phyloP scores from a whole-genome alignment of 2,888 invertebrate genomes.

The Pachliopta kotzebuea region DNA sequence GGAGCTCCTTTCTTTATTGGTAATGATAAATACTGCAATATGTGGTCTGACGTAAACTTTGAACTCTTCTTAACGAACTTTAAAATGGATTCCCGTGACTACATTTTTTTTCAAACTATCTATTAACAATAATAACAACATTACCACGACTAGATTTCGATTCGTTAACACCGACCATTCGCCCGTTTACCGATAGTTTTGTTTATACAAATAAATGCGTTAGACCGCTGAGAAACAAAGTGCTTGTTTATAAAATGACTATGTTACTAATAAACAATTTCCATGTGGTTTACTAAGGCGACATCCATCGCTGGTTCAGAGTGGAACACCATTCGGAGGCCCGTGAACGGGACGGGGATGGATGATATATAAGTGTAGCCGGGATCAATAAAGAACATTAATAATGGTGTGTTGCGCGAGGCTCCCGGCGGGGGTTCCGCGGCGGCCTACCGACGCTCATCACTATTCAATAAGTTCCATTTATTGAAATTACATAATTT shows the following conservation, averaged over 20 bases:
- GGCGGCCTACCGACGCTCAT: slow-evolving; percentile 76
- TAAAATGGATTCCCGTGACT: background rate
- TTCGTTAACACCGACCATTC: slow-evolving; percentile 61
- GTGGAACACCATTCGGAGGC: slow-evolving; percentile 4
- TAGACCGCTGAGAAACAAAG: slow-evolving; percentile 67
- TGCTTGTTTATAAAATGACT: slow-evolving; percentile 57
- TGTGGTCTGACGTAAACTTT: slow-evolving; percentile 25
- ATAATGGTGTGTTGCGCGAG: slow-evolving; percentile 40
- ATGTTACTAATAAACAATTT: slow-evolving; percentile 37
- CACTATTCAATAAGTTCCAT: slow-evolving; percentile 80
- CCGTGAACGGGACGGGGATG: slow-evolving; percentile 35
- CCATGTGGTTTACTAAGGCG: slow-evolving; percentile 16
- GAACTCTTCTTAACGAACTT: slow-evolving; percentile 22
- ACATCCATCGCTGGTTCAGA: slow-evolving; percentile 40
- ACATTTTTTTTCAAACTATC: background rate
- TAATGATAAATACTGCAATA: slow-evolving; percentile 54
- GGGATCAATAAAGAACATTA: slow-evolving; percentile 36
- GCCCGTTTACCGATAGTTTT: slow-evolving; percentile 49
- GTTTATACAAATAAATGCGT: slow-evolving; percentile 72
- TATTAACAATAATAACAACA: background rate
- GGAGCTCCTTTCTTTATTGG: slow-evolving; percentile 54
- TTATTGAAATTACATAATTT: slow-evolving; percentile 81
- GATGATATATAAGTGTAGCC: slow-evolving; percentile 32
- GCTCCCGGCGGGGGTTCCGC: slow-evolving; percentile 62
- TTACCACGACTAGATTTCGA: slow-evolving; percentile 28